phyloP scores from a whole-genome alignment of 2,888 invertebrate species.

The Ornithoptera priamus region DNA sequence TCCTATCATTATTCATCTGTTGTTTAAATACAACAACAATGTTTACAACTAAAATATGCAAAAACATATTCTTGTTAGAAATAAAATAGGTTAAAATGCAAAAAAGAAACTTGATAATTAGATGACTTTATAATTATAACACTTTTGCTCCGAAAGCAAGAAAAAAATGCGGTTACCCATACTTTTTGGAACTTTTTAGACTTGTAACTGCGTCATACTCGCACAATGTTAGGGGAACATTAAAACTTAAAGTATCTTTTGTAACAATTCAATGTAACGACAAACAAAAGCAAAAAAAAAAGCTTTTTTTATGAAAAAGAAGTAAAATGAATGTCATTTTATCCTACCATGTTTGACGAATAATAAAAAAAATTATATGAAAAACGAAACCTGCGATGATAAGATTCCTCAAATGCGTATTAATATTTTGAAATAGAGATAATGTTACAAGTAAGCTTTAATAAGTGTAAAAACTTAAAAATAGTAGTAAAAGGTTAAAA shows the following conservation, averaged over 20 bases:
- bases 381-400: no score
- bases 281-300: background rate
- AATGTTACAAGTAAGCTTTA: background rate
- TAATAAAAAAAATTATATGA: background rate
- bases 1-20: background rate
- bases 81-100: background rate
- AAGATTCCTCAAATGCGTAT: no score
- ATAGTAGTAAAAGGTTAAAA: background rate
- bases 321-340: background rate
- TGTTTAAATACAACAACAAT: background rate
- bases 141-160: constrained; percentile 23
- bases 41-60: background rate
- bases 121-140: constrained; percentile 20
- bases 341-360: background rate
- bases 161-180: constrained; percentile 23
- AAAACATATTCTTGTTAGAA: background rate
- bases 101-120: constrained; percentile 9
- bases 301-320: background rate
- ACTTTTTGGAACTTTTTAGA: constrained; percentile 23
- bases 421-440: background rate
- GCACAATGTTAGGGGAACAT: constrained; percentile 22
- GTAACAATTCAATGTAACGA: background rate
- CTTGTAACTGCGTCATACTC: constrained; percentile 25
- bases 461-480: background rate
- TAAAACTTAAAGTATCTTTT: constrained; percentile 21